phyloP scores from a whole-genome alignment of 2,888 invertebrate species.

The Lapara coniferarum region DNA sequence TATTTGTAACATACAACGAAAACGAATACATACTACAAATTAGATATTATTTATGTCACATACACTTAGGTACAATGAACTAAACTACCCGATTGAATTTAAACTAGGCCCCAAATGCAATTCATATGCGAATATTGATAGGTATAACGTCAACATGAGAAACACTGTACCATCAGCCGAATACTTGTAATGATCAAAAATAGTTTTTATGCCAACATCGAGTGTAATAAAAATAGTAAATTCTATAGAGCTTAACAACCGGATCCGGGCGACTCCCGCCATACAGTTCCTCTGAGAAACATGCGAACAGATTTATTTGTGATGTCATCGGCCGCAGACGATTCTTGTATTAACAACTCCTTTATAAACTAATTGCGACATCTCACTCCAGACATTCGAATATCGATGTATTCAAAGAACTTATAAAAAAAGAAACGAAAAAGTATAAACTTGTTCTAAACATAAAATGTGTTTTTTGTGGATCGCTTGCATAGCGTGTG shows the following conservation, averaged over 20 bases:
- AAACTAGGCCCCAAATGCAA: too few species aligned
- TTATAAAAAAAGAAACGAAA: conserved; percentile 14
- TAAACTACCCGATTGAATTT: too few species aligned
- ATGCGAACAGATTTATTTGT: conserved; percentile 70
- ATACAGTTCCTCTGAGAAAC: conserved; percentile 49
- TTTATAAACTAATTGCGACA: conserved; percentile 17
- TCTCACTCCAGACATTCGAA: conserved; percentile 31
- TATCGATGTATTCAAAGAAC: conserved; percentile 10
- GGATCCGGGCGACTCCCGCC: conserved; percentile 74
- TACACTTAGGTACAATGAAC: too few species aligned
- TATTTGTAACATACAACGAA: too few species aligned
- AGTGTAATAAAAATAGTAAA: conserved; percentile 76
- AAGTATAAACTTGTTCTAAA: conserved; percentile 39
- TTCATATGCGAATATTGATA: conserved; percentile 33
- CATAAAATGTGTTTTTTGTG: conserved; percentile 40
- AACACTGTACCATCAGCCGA: conserved; percentile 34
- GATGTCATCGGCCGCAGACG: conserved; percentile 72
- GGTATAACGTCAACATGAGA: conserved; percentile 27
- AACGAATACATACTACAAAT: too few species aligned
- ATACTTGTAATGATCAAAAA: conserved; percentile 51
- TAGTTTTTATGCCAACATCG: conserved; percentile 61
- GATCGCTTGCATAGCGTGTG: conserved; percentile 39
- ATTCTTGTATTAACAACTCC: conserved; percentile 17
- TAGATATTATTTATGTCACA: too few species aligned
- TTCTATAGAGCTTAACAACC: conserved; percentile 73